These are phyloP conservation scores for Hyaena hyaena DNA, from an alignment of 2,113 vertebrate species.

Conservation along the genomic window DNA sequence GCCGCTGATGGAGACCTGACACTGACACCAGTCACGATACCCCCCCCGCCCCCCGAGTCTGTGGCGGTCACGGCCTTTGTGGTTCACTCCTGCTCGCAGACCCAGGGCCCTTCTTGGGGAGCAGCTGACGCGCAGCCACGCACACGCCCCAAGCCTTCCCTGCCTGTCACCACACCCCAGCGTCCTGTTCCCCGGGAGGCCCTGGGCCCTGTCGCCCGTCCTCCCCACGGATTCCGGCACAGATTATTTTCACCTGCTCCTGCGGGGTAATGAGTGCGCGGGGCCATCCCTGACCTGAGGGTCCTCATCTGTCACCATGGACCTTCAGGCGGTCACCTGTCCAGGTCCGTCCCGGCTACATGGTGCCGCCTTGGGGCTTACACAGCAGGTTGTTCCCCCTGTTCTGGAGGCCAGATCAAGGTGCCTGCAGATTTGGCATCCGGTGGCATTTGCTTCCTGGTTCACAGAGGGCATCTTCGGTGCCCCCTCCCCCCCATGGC, in stretches of 20 bases:
- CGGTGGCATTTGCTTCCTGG: not conserved
- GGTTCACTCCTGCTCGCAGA: not conserved
- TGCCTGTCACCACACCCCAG: rapidly evolving
- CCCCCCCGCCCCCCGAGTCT: not conserved
- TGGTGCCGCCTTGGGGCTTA: not conserved
- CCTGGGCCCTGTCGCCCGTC: not conserved
- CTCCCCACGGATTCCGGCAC: rapidly evolving
- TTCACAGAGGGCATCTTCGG: not conserved
- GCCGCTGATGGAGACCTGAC: not conserved
- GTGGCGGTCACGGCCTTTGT: not conserved
- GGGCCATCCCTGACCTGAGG: not conserved
- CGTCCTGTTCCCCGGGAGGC: not conserved
- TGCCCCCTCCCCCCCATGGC: too few species aligned
- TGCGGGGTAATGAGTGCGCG: not conserved
- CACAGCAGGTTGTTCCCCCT: rapidly evolving
- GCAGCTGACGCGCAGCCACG: not conserved
- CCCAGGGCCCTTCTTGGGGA: not conserved
- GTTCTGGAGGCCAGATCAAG: too few species aligned
- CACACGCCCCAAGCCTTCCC: rapidly evolving
- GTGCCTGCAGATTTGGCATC: rapidly evolving
- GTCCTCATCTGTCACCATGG: not conserved
- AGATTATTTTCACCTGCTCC: not conserved
- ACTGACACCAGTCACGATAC: rapidly evolving
- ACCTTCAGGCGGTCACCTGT: not conserved
- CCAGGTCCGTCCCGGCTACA: rapidly evolving